Evolutionary conservation across 2,888 invertebrate genomes (phyloP).

Genomic region (Drosophila prostipennis): DNA sequence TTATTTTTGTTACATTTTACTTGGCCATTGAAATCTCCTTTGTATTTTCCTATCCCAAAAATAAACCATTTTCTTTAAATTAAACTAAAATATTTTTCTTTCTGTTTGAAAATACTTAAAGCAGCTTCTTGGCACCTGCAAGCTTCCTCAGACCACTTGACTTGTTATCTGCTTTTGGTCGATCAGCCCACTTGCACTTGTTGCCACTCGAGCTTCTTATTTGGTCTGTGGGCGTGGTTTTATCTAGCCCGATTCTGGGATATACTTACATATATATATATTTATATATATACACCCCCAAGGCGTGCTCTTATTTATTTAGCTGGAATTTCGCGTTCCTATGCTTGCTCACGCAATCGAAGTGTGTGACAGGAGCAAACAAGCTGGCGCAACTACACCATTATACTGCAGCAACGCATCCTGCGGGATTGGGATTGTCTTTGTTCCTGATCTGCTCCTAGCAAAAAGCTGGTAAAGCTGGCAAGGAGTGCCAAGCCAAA

Average conservation of each 20-base stretch:
- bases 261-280: background rate
- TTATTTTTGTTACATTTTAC: no score
- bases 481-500: constrained; percentile 23
- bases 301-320: constrained; percentile 49
- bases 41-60: no score
- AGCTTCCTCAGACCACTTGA: constrained; percentile 62
- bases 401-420: constrained; percentile 22
- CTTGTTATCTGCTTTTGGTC: constrained; percentile 75
- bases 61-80: no score
- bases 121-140: constrained; percentile 30
- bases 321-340: constrained; percentile 48
- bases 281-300: background rate
- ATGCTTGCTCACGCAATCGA: constrained; percentile 56
- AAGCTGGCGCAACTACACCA: constrained; percentile 28
- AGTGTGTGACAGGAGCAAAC: constrained; percentile 43
- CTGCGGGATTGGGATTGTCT: constrained; percentile 21
- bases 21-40: no score
- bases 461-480: constrained; percentile 50
- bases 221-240: constrained; percentile 29
- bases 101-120: constrained; percentile 12
- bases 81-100: background rate
- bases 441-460: constrained; percentile 38
- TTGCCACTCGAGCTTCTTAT: constrained; percentile 58
- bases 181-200: constrained; percentile 76
- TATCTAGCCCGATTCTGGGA: constrained; percentile 2